These are phyloP conservation scores for Labeo rohita DNA, from an alignment of 2,113 vertebrate species.

Conservation along the genomic window DNA sequence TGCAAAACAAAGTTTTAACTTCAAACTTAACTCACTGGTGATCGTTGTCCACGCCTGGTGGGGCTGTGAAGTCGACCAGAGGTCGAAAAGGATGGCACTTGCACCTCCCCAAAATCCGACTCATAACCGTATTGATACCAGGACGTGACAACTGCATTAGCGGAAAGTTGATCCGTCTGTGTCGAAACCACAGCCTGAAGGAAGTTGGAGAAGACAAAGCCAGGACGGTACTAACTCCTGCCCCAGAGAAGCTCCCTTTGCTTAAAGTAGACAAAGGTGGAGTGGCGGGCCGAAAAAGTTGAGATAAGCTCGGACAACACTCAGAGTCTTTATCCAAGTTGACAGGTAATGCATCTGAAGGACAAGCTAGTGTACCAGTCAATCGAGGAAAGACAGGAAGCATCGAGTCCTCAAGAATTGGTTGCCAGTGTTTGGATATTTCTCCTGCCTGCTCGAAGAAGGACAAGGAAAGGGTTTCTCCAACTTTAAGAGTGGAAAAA, in stretches of 20 bases:
- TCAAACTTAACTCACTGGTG: slow-evolving; percentile 53
- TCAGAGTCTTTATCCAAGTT: not conserved
- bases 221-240: slow-evolving; percentile 53
- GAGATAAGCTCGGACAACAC: slow-evolving; percentile 29
- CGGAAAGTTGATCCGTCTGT: slow-evolving; percentile 28
- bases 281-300: slow-evolving; percentile 25
- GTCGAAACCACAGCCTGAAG: slow-evolving; percentile 52
- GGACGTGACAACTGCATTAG: slow-evolving; percentile 32
- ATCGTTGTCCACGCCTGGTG: slow-evolving; percentile 53
- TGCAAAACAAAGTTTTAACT: not conserved
- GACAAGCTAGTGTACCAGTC: not conserved
- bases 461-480: not conserved
- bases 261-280: slow-evolving; percentile 1
- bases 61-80: slow-evolving; percentile 53
- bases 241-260: slow-evolving; percentile 45
- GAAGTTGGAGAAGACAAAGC: slow-evolving; percentile 53
- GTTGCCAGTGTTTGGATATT: slow-evolving; percentile 18
- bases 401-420: slow-evolving; percentile 18
- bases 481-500: slow-evolving; percentile 26
- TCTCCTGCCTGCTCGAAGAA: slow-evolving; percentile 20
- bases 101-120: slow-evolving; percentile 42
- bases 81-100: slow-evolving; percentile 46
- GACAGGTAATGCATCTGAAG: not conserved
- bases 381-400: slow-evolving; percentile 13
- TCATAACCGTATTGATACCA: slow-evolving; percentile 30